phyloP scores from a whole-genome alignment of 2,113 vertebrate species.

The Odontophorus gujanensis region DNA sequence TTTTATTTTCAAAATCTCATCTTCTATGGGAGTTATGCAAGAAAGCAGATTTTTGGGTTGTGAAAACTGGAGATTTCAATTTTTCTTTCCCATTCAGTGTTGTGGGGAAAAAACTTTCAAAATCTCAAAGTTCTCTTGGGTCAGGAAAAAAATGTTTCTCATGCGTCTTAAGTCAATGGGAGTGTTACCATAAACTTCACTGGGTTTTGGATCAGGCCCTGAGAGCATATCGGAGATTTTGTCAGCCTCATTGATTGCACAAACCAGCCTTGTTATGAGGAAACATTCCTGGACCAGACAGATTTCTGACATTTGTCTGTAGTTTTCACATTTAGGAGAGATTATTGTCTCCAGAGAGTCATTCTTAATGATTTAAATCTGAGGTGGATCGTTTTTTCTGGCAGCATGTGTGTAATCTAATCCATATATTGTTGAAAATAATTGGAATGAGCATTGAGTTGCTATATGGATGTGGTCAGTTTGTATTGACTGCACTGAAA shows the following conservation, averaged over 20 bases:
- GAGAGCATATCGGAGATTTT: conserved; percentile 43
- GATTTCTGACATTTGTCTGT: conserved; percentile 56
- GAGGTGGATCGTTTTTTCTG: conserved; percentile 56
- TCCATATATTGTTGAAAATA: conserved; percentile 64
- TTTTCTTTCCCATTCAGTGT: neutral
- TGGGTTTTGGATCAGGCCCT: conserved; percentile 32
- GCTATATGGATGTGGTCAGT: conserved; percentile 43
- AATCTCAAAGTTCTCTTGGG: conserved; percentile 6
- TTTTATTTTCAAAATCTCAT: neutral
- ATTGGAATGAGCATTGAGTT: neutral
- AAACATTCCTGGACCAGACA: conserved; percentile 57
- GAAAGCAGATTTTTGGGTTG: neutral
- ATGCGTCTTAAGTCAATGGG: conserved; percentile 30
- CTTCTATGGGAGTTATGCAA: neutral
- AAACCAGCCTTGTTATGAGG: conserved; percentile 64
- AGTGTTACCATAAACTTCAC: conserved; percentile 49
- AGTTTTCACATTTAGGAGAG: conserved; percentile 62
- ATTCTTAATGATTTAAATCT: conserved; percentile 69
- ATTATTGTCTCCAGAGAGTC: conserved; percentile 63
- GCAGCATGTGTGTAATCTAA: conserved; percentile 47
- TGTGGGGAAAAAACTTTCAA: neutral
- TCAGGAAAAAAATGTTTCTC: neutral
- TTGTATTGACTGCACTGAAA: neutral
- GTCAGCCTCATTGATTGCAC: conserved; percentile 67
- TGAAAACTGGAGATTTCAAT: neutral